Conservation (phyloP, 2,888 invertebrate species). For the Eupithecia pulchellata region DNA sequence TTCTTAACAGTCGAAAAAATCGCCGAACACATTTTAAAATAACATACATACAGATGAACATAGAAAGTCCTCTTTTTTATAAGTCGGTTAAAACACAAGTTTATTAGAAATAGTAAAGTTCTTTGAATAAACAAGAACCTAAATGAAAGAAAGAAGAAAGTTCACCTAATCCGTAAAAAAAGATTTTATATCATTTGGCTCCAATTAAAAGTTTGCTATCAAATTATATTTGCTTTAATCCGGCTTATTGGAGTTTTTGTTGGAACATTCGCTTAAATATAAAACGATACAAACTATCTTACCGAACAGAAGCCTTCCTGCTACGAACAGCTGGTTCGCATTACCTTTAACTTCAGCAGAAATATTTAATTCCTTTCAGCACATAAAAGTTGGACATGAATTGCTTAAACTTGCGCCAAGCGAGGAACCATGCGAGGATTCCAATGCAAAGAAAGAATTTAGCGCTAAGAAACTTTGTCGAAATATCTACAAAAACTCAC, state of each 20-base stretch:
- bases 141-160: too few species aligned
- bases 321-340: neutral
- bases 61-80: too few species aligned
- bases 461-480: neutral
- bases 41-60: too few species aligned
- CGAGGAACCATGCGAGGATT: constrained; percentile 28
- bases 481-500: neutral
- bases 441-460: constrained; percentile 28
- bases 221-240: neutral
- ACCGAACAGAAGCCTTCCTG: neutral
- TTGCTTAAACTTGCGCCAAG: constrained; percentile 30
- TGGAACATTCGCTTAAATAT: neutral
- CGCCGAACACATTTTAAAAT: too few species aligned
- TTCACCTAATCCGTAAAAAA: too few species aligned
- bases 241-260: neutral
- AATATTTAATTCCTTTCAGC: constrained; percentile 11
- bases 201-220: neutral
- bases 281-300: neutral
- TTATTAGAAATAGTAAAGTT: too few species aligned
- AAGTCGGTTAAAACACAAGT: too few species aligned
- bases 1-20: too few species aligned
- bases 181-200: neutral
- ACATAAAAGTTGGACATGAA: constrained; percentile 21
- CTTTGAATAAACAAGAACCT: too few species aligned
- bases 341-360: constrained; percentile 1